These are phyloP conservation scores for Xenopus borealis DNA, from an alignment of 2,113 vertebrate genomes.

Conservation along the genomic window DNA sequence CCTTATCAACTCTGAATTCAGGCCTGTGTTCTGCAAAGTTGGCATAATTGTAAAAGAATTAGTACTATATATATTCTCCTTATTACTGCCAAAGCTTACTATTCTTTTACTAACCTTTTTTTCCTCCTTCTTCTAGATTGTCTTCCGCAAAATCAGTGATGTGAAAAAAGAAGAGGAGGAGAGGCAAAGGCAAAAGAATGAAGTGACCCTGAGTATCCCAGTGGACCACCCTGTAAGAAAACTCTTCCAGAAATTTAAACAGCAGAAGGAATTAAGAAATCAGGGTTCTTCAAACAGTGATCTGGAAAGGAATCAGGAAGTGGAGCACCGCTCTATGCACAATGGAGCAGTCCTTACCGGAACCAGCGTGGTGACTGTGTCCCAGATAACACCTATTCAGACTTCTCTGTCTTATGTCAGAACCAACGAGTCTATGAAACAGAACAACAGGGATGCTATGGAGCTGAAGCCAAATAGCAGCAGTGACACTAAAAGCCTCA, in stretches of 20 bases:
- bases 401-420: constrained; percentile 79
- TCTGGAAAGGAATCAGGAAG: constrained; percentile 77
- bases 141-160: constrained; percentile 94
- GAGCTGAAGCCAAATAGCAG: constrained; percentile 80
- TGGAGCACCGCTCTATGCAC: constrained; percentile 73
- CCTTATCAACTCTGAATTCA: no score
- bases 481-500: constrained; percentile 70
- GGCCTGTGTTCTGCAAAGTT: no score
- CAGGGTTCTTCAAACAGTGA: constrained; percentile 73
- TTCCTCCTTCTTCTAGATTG: constrained; percentile 71
- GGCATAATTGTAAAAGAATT: no score
- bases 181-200: constrained; percentile 85
- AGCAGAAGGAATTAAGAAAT: constrained; percentile 90
- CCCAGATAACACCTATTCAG: constrained; percentile 92
- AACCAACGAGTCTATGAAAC: constrained; percentile 68
- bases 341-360: constrained; percentile 71
- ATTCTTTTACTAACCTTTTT: constrained; percentile 13
- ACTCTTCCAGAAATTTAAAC: constrained; percentile 97
- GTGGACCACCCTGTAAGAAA: constrained; percentile 94
- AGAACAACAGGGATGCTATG: constrained; percentile 83
- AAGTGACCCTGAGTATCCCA: constrained; percentile 90
- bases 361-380: constrained; percentile 90
- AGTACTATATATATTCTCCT: no score
- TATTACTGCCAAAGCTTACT: not conserved
- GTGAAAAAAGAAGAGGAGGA: constrained; percentile 97